Evolutionary conservation across 2,888 invertebrate species (phyloP).

Genomic region (Pachydiplax longipennis): DNA sequence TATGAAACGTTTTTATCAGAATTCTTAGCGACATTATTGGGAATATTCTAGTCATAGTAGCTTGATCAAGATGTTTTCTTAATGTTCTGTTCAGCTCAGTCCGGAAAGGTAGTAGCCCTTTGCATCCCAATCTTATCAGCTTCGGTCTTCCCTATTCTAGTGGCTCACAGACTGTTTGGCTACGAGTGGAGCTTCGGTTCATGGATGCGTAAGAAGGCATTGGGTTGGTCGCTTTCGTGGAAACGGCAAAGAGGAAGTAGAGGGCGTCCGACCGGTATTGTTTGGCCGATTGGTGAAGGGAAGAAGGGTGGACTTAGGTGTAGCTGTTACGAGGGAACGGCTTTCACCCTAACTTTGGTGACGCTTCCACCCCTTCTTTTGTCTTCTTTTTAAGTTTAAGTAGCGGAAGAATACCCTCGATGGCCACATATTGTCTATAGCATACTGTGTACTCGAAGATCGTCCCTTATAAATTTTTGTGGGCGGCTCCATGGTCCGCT

Average conservation of each 20-base stretch:
- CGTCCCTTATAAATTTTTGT: too few species aligned
- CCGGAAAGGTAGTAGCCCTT: neutral
- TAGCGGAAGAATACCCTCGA: neutral
- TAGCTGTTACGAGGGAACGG: neutral
- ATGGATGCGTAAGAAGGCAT: neutral
- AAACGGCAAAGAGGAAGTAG: neutral
- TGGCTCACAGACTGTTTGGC: neutral
- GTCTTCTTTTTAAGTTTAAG: neutral
- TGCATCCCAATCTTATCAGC: neutral
- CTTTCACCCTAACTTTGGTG: neutral
- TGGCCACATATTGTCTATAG: neutral
- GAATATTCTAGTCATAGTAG: too few species aligned
- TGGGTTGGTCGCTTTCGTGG: too few species aligned
- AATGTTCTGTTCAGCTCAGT: neutral
- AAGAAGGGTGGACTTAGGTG: neutral
- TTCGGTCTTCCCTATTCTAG: neutral
- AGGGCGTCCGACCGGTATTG: neutral
- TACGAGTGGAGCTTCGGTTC: neutral
- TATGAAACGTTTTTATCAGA: too few species aligned
- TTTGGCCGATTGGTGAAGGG: neutral
- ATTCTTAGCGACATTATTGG: too few species aligned
- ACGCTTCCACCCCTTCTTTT: neutral
- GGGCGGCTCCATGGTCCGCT: too few species aligned
- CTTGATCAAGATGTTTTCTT: too few species aligned
- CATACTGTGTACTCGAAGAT: neutral